These are phyloP conservation scores for Catostylus mosaicus DNA, from an alignment of 30 jellyfish, hydroid and myxozoan genomes.

Conservation along the genomic window DNA sequence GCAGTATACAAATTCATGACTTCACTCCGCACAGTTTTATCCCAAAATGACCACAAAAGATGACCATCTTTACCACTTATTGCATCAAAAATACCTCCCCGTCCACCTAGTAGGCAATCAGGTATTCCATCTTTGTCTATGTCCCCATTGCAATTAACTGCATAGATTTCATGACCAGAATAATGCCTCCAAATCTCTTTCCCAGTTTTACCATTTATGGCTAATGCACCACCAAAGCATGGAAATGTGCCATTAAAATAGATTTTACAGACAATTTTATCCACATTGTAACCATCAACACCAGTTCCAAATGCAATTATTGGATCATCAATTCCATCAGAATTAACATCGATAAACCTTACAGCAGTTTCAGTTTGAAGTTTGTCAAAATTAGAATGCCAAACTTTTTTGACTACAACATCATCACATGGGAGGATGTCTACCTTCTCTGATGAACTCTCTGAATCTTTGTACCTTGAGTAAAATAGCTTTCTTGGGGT, in stretches of 20 bases:
- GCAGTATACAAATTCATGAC: conserved; percentile 74
- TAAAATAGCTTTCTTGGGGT: neutral
- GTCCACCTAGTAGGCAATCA: conserved; percentile 83
- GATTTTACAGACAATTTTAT: conserved; percentile 49
- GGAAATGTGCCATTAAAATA: conserved; percentile 70
- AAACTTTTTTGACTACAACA: conserved; percentile 46
- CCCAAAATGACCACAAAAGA: conserved; percentile 74
- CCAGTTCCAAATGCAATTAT: conserved; percentile 85
- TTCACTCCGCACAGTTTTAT: conserved; percentile 42
- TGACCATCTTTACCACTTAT: conserved; percentile 73
- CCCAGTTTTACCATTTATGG: conserved; percentile 79
- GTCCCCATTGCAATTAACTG: conserved; percentile 89
- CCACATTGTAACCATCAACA: conserved; percentile 63
- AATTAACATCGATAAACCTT: conserved; percentile 72
- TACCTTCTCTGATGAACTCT: neutral
- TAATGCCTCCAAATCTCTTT: conserved; percentile 83
- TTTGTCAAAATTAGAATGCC: conserved; percentile 80
- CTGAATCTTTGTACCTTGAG: neutral
- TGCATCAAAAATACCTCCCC: conserved; percentile 86
- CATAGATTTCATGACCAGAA: conserved; percentile 75
- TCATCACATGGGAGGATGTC: conserved; percentile 59
- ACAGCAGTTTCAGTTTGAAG: conserved; percentile 82
- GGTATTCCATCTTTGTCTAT: conserved; percentile 79
- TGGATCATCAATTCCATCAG: conserved; percentile 81
- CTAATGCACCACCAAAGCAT: conserved; percentile 87